These are phyloP conservation scores for Pelusios castaneus DNA, from an alignment of 2,113 vertebrate species.

Conservation along the genomic window DNA sequence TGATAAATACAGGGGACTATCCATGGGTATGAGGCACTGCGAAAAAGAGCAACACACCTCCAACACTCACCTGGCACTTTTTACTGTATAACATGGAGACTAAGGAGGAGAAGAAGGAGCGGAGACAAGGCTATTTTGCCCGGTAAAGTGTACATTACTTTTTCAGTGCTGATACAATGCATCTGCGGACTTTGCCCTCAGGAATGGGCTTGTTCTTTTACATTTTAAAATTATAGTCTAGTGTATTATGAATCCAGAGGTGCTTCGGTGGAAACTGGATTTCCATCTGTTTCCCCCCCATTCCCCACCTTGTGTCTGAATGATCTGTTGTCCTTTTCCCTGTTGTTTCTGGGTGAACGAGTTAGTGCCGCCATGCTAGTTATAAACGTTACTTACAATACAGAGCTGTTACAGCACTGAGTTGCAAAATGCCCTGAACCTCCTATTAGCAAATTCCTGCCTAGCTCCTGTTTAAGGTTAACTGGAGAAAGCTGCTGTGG, in stretches of 20 bases:
- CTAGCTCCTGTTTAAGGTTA: not conserved
- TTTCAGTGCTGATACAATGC: not conserved
- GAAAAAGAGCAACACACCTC: conserved; percentile 30
- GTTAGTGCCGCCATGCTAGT: not conserved
- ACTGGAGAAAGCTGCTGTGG: not conserved
- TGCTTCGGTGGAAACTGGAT: not conserved
- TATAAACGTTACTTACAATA: not conserved
- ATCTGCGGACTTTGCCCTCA: not conserved
- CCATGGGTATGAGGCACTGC: conserved; percentile 72
- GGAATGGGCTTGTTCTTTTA: not conserved
- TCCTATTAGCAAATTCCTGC: not conserved
- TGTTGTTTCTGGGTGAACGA: not conserved
- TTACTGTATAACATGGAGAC: conserved; percentile 76
- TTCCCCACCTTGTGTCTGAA: not conserved
- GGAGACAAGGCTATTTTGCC: conserved; percentile 84
- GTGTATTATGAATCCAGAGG: not conserved
- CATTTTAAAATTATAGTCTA: not conserved
- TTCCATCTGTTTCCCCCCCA: not conserved
- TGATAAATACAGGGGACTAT: conserved; percentile 38
- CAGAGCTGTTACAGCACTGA: not conserved
- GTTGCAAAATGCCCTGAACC: not conserved
- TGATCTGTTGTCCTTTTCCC: not conserved
- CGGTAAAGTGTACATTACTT: conserved; percentile 73
- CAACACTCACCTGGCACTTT: conserved; percentile 37
- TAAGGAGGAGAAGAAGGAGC: conserved; percentile 85